Evolutionary conservation across 2,888 invertebrate genomes (phyloP).

Genomic region (Andrena flavipes): DNA sequence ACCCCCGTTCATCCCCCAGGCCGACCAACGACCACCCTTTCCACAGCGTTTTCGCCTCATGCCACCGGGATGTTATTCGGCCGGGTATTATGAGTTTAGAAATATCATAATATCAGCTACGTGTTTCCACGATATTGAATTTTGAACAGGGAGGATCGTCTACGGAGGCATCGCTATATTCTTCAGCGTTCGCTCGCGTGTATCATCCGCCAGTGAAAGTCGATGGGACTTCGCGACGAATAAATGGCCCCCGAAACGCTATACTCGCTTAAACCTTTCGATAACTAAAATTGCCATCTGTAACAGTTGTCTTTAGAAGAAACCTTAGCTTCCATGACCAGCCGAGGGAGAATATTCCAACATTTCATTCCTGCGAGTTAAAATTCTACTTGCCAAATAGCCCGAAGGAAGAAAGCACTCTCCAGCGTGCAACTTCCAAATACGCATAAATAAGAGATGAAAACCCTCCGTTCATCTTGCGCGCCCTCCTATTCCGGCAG

Average conservation of each 20-base stretch:
- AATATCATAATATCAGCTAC: conserved; percentile 77
- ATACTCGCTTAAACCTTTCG: too few relatives aligned
- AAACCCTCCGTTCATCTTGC: not conserved
- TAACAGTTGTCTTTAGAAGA: too few relatives aligned
- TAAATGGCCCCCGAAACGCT: too few relatives aligned
- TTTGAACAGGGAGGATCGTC: conserved; percentile 61
- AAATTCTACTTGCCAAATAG: not conserved
- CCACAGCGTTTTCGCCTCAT: conserved; percentile 43
- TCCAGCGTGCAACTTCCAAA: not conserved
- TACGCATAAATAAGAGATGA: not conserved
- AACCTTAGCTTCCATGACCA: not conserved
- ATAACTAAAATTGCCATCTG: too few relatives aligned
- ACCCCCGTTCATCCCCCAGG: conserved; percentile 15
- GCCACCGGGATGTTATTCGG: conserved; percentile 60
- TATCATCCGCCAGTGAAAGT: not conserved
- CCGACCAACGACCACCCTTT: conserved; percentile 17
- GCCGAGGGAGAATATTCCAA: not conserved
- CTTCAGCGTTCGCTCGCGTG: not conserved
- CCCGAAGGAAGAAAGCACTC: not conserved
- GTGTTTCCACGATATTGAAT: conserved; percentile 80
- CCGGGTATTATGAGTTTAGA: conserved; percentile 76
- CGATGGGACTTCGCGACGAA: not conserved
- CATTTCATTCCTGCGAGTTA: not conserved
- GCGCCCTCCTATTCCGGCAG: not conserved
- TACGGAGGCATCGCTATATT: conserved; percentile 23